Evolutionary conservation across 1,140 invertebrate genomes (phyloP).

Genomic region (Drosophila gunungcola): DNA sequence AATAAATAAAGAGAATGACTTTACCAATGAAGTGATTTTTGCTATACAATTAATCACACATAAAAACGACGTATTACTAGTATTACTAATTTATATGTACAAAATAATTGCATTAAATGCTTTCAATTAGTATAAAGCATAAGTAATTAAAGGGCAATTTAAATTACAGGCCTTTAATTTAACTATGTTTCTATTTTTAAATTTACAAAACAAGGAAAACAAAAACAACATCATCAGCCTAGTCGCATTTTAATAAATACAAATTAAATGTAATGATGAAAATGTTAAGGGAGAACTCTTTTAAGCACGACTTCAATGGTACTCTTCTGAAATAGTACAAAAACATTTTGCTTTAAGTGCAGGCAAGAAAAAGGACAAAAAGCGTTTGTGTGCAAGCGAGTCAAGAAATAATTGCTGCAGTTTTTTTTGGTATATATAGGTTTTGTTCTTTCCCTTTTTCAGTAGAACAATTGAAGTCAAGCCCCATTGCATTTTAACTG

Average conservation of each 20-base stretch:
- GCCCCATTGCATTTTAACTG: conserved; percentile 67
- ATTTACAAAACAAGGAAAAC: no score
- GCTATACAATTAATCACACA: not conserved
- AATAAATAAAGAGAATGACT: not conserved
- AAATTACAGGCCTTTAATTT: no score
- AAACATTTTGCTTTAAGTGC: conserved; percentile 14
- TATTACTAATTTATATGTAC: no score
- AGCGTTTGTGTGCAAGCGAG: conserved; percentile 42
- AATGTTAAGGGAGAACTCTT: no score
- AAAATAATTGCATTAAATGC: no score
- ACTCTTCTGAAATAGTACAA: not conserved
- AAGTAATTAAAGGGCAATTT: no score
- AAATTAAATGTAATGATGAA: no score
- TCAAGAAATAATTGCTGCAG: conserved; percentile 73
- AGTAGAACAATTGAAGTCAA: conserved; percentile 77
- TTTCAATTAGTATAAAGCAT: no score
- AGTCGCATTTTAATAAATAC: no score
- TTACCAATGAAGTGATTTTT: not conserved
- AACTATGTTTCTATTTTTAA: no score
- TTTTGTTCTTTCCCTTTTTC: conserved; percentile 3
- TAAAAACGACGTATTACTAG: not conserved
- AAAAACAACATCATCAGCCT: no score
- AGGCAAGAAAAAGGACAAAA: conserved; percentile 33
- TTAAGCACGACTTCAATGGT: not conserved
- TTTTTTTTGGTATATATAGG: conserved; percentile 31